Percentiles rank a stretch among this genome's conserved stretches.
phyloP scores from a whole-genome alignment of 1,140 invertebrate genomes.

The Tribolium castaneum region DNA sequence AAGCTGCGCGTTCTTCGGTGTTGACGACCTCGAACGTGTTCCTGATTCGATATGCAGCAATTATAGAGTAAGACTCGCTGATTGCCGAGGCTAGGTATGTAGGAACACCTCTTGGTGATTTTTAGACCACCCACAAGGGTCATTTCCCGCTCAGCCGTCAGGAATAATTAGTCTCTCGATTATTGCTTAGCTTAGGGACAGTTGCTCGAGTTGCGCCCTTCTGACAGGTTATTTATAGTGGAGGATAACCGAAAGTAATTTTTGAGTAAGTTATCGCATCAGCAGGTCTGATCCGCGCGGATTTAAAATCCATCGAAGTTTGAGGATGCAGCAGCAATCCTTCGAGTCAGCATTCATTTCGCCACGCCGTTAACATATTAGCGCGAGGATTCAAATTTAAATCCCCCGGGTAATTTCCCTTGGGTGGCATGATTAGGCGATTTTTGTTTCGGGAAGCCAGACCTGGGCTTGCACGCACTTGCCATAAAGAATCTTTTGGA shows the following conservation, averaged over 20 bases:
- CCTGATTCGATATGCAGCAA: slow-evolving; percentile 14
- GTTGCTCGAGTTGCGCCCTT: neutral
- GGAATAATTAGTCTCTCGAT: neutral
- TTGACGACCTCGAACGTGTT: neutral
- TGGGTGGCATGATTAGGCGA: slow-evolving; percentile 25
- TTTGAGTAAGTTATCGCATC: slow-evolving; percentile 32
- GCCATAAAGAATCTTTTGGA: slow-evolving; percentile 23
- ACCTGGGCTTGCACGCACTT: neutral
- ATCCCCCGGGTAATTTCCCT: slow-evolving; percentile 24
- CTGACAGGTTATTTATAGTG: slow-evolving; percentile 14
- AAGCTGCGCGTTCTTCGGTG: slow-evolving; percentile 16
- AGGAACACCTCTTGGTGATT: neutral
- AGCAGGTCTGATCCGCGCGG: slow-evolving; percentile 12
- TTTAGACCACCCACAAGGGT: slow-evolving; percentile 25
- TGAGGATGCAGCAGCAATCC: slow-evolving; percentile 7
- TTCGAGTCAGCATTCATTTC: slow-evolving; percentile 20
- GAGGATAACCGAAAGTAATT: slow-evolving; percentile 8
- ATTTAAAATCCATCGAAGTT: slow-evolving; percentile 30
- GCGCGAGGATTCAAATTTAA: slow-evolving; percentile 23
- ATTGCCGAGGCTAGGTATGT: too few relatives aligned
- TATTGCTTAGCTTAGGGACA: neutral
- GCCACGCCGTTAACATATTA: slow-evolving; percentile 26
- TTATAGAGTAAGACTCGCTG: neutral
- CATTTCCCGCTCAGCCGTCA: neutral
- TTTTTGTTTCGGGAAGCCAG: slow-evolving; percentile 8